phyloP scores from a whole-genome alignment of 2,113 vertebrate species.

The Canis aureus region DNA sequence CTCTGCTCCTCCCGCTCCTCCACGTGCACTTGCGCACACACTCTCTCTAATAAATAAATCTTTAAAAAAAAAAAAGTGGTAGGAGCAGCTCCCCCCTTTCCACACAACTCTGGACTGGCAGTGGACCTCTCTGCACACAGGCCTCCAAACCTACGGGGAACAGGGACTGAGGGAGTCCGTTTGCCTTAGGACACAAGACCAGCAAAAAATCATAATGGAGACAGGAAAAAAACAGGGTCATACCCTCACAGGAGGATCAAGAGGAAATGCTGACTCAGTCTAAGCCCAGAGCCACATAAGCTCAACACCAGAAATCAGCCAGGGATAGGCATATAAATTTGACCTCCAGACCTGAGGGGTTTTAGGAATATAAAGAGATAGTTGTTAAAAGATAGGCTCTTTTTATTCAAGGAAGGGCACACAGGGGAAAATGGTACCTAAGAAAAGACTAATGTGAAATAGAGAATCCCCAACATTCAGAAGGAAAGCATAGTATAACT shows the following conservation, averaged over 20 bases:
- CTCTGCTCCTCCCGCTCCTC: too few species aligned
- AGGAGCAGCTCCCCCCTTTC: neutral
- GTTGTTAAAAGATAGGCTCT: neutral
- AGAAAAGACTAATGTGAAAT: neutral
- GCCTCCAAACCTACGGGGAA: fast-evolving
- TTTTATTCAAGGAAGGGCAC: neutral
- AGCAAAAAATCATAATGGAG: neutral
- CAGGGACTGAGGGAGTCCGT: neutral
- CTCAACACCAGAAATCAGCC: neutral
- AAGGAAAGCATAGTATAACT: neutral
- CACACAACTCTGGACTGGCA: too few species aligned
- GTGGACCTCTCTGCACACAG: neutral
- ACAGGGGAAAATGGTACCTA: neutral
- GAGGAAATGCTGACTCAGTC: neutral
- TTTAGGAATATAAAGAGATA: neutral
- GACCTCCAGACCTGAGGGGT: neutral
- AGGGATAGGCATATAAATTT: neutral
- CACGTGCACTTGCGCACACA: too few species aligned
- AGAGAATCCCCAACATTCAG: neutral
- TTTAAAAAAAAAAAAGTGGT: too few species aligned
- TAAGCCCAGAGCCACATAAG: neutral
- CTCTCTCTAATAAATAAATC: too few species aligned
- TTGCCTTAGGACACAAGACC: neutral
- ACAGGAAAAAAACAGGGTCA: neutral
- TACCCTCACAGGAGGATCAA: neutral